Evolutionary conservation across 35 echinoderm and acorn worm genomes (phyloP), one percentile per base, ranked within the genome.

Genomic region (Apostichopus japonicus): DNA sequence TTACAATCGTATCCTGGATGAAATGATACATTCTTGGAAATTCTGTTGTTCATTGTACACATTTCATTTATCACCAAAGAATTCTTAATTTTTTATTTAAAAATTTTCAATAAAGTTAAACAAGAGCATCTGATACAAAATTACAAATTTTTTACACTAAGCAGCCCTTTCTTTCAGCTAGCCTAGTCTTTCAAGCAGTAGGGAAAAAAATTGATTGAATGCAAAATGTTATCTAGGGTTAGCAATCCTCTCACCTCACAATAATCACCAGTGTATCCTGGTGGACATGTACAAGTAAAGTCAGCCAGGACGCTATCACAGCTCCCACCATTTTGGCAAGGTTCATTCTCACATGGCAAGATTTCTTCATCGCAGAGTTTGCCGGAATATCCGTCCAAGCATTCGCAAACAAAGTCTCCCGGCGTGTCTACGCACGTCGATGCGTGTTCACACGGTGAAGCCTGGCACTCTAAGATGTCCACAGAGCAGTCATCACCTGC

Each of bases 221-320:
- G 27, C 27, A 59, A 59, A 59, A 9, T 59, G 7, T 13, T 59
- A 59, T 59, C 57, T 7, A 59, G 11, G 11, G 57, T 59, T 59
- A 59, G 6, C 57, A 5, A 0, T 58, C 57, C 9, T 15, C 81
- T 84, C 53, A 93, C 84, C 86, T 90, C 86, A 90, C 93, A 94
- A 65, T 80, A 81, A 13, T 90, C 77, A 6, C 93, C 93, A 54
- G 77, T 90, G 53, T 70, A 94, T 52, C 93, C 93, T 14, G 56
- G 25, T 6, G 75, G 51, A 82, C 93, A 94, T 70, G 77, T 70
- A 27, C 93, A 94, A 8, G 25, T 79, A 62, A 80, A 88, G 15
- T 72, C 86, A 53, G 58, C 77, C 5, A 79, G 13, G 2, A 70
- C 8, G 65, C 81, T 75, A 19, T 52, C 11, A 76, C 92, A 93